Base-by-base conservation (phyloP, 1,140 invertebrate species). In the Oedothorax gibbosus region DNA sequence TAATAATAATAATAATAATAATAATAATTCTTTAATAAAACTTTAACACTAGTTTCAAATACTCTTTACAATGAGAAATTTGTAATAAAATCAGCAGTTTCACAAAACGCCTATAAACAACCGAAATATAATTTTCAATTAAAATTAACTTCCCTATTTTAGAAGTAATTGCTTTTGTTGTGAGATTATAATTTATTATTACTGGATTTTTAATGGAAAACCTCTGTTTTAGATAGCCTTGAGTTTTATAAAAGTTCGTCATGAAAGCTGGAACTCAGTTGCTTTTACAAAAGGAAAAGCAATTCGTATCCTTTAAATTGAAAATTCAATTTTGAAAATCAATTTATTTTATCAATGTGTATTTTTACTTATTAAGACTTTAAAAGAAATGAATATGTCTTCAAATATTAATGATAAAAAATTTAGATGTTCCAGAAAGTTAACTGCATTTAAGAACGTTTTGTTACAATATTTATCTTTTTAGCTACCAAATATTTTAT, bases 161-260 rank as follows among this genome's bases (percentile, higher is more conserved):
- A 14, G 5, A 60, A 14, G n/a, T 60, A 6, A 60, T 5, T n/a
- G 3, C n/a, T 60, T 60, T 12, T 14, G 5, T 60, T 6, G n/a
- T 0, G 11, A 21, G 18, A 21, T 0, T 66, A 7, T 66, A 66
- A 49, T 66, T 18, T 66, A 6, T 21, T 0, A 21, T 21, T 66
- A 35, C 18, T 21, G 7, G 2, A 9, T 2, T 12, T 2, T 9
- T 66, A 18, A 18, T 66, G 10, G 12, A 21, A n/a, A 57, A 62
- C 53, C 66, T 35, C 0, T 11, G 49, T 69, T 78, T 18, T 20
- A 88, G 87, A 75, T 87, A 11, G 65, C 79, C 0, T 66, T 88
- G 15, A 87, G 87, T 35, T 86, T 85, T 18, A 78, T 87, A 0
- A 80, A 85, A 75, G 87, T 87, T 12, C 54, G 64, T 56, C 57